These are phyloP conservation scores for Jaculus jaculus DNA, from an alignment of 2,113 vertebrate genomes.

Conservation along the genomic window DNA sequence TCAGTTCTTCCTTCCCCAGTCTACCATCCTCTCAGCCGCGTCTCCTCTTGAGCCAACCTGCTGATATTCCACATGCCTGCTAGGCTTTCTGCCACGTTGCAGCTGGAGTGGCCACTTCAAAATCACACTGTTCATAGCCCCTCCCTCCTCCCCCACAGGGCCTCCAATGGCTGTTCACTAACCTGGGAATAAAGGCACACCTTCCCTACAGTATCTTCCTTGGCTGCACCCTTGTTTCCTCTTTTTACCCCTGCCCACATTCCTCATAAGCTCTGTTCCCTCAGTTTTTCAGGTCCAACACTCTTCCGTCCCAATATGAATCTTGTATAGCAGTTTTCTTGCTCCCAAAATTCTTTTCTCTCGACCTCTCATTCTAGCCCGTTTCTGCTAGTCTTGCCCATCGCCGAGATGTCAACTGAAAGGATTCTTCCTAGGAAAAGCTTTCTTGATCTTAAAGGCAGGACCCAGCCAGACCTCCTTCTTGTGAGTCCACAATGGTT, in stretches of 20 bases:
- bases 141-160: not conserved
- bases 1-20: not conserved
- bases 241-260: too few species aligned
- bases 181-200: not conserved
- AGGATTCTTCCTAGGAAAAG: not conserved
- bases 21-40: not conserved
- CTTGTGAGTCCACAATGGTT: not conserved
- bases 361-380: not conserved
- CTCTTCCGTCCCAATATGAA: not conserved
- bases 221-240: not conserved
- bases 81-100: not conserved
- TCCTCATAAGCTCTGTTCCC: not conserved
- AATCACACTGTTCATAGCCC: not conserved
- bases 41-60: not conserved
- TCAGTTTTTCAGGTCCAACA: not conserved
- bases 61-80: not conserved
- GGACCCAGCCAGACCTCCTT: not conserved
- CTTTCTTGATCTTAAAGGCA: not conserved
- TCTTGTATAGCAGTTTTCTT: not conserved
- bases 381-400: not conserved
- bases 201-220: too few species aligned
- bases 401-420: not conserved
- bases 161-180: not conserved
- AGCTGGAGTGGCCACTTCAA: not conserved
- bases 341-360: not conserved